Evolutionary conservation across 2,113 vertebrate genomes (phyloP), one percentile per base, ranked within the genome.

Genomic region (Bungarus multicinctus): DNA sequence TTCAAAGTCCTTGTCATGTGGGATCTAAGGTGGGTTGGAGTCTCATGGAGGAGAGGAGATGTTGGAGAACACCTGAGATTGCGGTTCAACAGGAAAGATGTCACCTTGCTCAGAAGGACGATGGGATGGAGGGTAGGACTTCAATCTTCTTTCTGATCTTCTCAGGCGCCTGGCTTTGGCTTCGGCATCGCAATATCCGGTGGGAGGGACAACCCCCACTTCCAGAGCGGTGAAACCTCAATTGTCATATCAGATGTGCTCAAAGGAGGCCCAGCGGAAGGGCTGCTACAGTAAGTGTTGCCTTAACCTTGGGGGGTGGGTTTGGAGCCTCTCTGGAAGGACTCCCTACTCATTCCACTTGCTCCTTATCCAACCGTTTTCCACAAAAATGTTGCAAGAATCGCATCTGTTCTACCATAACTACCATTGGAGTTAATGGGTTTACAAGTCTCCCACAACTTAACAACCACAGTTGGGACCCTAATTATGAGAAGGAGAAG

Each of bases 151-250:
- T 85, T 90, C 89, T 89, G 2, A 86, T 93, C 0, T 87, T 90
- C 94, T 1, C 95, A 99, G 99, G 99, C 99, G 95, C 98, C 99
- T 97, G 99, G 99, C 93, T 99, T 99, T 98, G 99, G 99, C 93
- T 99, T 99, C 95, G 99, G 99, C 95, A 99, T 99, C 94, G 99
- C 99, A 96, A 99, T 99, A 98, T 99, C 99, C 92, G 99, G 99
- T 95, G 99, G 99, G 96, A 98, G 99, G 97, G 99, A 99, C 97
- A 99, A 99, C 96, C 99, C 99, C 95, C 99, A 99, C 97, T 99
- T 99, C 97, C 99, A 99, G 98, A 99, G 99, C 50, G 99, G 99
- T 30, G 99, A 99, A 97, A 99, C 99, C 43, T 99, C 99, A 23
- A 99, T 99, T 94, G 99, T 99, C 91, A 99, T 99, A 97, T 99